Evolutionary conservation across 1,140 invertebrate species (phyloP).

Genomic region (Penaeus chinensis): DNA sequence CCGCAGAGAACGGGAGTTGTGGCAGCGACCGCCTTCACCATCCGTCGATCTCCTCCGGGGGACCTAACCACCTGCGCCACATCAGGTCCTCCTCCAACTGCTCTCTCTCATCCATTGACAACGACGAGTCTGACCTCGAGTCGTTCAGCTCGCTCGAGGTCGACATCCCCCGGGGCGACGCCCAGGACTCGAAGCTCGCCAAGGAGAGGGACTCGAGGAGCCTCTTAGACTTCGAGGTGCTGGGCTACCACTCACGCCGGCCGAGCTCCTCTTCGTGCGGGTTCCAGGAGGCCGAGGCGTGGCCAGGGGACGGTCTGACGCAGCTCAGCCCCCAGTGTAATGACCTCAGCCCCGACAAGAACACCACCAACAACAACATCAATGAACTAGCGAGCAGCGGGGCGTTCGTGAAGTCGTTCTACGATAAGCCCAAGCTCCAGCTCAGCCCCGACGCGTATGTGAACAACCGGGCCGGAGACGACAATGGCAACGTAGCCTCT

Average conservation of each 20-base stretch:
- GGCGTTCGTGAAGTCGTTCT: slow-evolving; percentile 72
- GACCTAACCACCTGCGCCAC: slow-evolving; percentile 16
- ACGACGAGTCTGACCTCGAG: slow-evolving; percentile 50
- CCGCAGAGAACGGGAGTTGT: slow-evolving; percentile 46
- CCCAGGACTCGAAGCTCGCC: slow-evolving; percentile 1
- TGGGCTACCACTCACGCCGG: slow-evolving; percentile 23
- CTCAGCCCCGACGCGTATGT: slow-evolving; percentile 65
- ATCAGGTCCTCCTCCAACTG: slow-evolving; percentile 32
- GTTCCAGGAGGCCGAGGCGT: not conserved
- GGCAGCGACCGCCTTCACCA: slow-evolving; percentile 51
- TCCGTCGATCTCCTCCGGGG: slow-evolving; percentile 38
- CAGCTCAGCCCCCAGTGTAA: slow-evolving; percentile 15
- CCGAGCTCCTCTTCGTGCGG: slow-evolving; percentile 4
- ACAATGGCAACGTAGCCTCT: slow-evolving; percentile 46
- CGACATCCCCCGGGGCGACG: slow-evolving; percentile 26
- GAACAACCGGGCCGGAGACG: slow-evolving; percentile 36
- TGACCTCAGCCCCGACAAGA: slow-evolving; percentile 43
- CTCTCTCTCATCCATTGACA: slow-evolving; percentile 46
- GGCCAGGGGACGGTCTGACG: not conserved
- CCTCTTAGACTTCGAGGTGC: slow-evolving; percentile 39
- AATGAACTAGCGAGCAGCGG: slow-evolving; percentile 72
- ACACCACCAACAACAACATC: slow-evolving; percentile 66
- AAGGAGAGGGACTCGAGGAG: slow-evolving; percentile 20
- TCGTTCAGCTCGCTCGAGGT: slow-evolving; percentile 54
- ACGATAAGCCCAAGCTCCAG: slow-evolving; percentile 74